Percentiles rank a stretch among this genome's conserved stretches.
Conservation (phyloP, 2,113 vertebrate genomes). For the Aphyosemion australe region DNA sequence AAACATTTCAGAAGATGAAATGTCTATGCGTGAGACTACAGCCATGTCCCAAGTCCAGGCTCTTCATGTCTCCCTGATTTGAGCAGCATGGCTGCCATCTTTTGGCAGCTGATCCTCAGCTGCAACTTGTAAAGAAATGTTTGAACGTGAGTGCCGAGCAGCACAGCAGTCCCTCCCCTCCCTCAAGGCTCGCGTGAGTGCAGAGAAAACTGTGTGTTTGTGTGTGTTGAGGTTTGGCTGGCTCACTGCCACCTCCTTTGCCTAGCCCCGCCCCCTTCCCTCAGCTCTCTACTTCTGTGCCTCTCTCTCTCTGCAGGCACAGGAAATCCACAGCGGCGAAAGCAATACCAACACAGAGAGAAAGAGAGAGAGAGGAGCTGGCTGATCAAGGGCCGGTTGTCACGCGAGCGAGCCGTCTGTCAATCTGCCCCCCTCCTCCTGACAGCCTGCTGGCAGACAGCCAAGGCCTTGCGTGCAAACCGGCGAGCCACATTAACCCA, state of each 20-base stretch:
- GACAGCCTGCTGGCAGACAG: conserved; percentile 84
- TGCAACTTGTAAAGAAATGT: conserved; percentile 31
- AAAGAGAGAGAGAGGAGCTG: conserved; percentile 77
- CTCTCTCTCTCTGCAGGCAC: conserved; percentile 37
- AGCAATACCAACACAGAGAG: conserved; percentile 45
- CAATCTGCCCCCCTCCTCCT: conserved; percentile 86
- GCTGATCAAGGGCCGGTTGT: conserved; percentile 86
- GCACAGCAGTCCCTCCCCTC: conserved; percentile 54
- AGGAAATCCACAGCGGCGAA: conserved; percentile 80
- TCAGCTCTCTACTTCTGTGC: conserved; percentile 27
- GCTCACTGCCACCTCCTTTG: conserved; percentile 72
- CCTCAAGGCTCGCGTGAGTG: conserved; percentile 79
- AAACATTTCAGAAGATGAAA: too few relatives aligned
- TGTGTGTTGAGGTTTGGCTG: conserved; percentile 64
- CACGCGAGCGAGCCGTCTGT: conserved; percentile 90
- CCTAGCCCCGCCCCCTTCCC: conserved; percentile 66
- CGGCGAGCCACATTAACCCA: conserved; percentile 87
- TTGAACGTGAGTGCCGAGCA: conserved; percentile 42
- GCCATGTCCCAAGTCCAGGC: too few relatives aligned
- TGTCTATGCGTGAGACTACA: too few relatives aligned
- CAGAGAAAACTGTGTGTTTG: conserved; percentile 65
- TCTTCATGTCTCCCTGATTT: background rate
- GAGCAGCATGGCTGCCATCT: conserved; percentile 44
- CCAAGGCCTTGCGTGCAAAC: conserved; percentile 94
- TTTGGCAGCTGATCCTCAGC: conserved; percentile 55